These are phyloP conservation scores for Glaucidium brasilianum DNA, from an alignment of 2,113 vertebrate species.

Conservation along the genomic window DNA sequence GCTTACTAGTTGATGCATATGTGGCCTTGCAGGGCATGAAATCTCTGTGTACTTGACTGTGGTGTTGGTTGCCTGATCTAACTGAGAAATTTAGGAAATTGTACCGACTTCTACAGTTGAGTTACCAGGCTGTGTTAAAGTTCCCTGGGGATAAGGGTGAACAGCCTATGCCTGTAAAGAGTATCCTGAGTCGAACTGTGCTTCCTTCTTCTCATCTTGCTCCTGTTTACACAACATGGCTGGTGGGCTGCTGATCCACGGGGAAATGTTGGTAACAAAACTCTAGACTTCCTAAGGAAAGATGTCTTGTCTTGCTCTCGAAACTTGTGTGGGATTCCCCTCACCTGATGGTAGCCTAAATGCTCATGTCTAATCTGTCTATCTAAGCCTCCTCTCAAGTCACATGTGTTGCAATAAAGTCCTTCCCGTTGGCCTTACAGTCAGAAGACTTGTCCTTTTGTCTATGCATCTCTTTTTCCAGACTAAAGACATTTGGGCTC, in stretches of 20 bases:
- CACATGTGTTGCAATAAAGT: rapidly evolving
- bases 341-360: background rate
- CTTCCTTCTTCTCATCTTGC: background rate
- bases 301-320: background rate
- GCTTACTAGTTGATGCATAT: background rate
- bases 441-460: background rate
- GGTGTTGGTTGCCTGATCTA: background rate
- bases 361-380: background rate
- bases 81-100: background rate
- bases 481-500: background rate
- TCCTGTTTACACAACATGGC: rapidly evolving
- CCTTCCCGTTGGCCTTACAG: background rate
- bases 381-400: background rate
- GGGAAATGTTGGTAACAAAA: background rate
- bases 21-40: background rate
- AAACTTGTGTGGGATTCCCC: rapidly evolving
- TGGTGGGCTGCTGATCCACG: background rate
- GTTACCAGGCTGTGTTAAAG: background rate
- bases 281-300: background rate
- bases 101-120: background rate
- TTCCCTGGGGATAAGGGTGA: background rate
- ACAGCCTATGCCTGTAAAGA: background rate
- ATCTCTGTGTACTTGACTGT: background rate
- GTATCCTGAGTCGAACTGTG: background rate
- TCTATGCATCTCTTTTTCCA: background rate